These are phyloP conservation scores for Phaethornis superciliosus DNA, from an alignment of 2,113 vertebrate genomes.

Conservation along the genomic window DNA sequence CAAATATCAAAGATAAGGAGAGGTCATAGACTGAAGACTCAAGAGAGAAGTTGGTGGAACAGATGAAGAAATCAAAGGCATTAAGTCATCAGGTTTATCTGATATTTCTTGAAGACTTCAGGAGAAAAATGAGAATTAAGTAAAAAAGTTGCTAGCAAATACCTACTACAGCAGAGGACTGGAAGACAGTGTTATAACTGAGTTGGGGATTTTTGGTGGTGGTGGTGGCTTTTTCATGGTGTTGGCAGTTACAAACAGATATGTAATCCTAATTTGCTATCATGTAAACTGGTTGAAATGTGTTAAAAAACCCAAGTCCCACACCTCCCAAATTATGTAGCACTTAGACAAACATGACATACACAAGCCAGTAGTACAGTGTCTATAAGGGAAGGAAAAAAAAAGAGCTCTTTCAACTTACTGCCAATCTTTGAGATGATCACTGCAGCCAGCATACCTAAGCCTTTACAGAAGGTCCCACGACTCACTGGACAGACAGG, in stretches of 20 bases:
- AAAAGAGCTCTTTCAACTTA: not conserved
- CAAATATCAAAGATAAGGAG: conserved; percentile 55
- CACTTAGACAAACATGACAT: not conserved
- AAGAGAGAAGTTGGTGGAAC: conserved; percentile 22
- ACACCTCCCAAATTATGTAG: not conserved
- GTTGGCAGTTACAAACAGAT: not conserved
- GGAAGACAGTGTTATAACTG: conserved; percentile 23
- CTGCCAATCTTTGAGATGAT: not conserved
- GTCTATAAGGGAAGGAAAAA: not conserved
- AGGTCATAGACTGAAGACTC: conserved; percentile 3
- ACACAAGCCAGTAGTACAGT: not conserved
- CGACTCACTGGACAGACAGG: not conserved
- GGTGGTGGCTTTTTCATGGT: not conserved
- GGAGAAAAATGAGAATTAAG: conserved; percentile 28
- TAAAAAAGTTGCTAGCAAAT: conserved; percentile 19
- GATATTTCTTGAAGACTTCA: conserved; percentile 29
- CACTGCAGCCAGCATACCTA: not conserved
- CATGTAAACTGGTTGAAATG: not conserved
- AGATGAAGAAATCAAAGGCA: conserved; percentile 54
- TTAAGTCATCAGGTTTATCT: conserved; percentile 12
- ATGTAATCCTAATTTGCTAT: not conserved
- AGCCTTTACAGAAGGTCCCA: not conserved
- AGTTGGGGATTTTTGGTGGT: not conserved
- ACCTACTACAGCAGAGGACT: conserved; percentile 18
- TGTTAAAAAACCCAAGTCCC: not conserved